These are phyloP conservation scores for Pongo abelii DNA, from an alignment of 2,113 vertebrate species.

Conservation along the genomic window DNA sequence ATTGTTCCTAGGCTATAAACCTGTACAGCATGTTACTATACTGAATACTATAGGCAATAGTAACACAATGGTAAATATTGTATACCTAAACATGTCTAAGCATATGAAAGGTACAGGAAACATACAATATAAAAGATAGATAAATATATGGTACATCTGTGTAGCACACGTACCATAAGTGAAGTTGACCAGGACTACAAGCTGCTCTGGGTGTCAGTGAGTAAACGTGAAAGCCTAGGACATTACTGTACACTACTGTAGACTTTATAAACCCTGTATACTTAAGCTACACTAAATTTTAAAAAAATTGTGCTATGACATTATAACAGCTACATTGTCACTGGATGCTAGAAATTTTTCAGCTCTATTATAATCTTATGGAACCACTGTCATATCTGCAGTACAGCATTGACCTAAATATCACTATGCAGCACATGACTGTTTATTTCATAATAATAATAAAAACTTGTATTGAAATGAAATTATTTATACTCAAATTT, in stretches of 20 bases:
- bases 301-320: background rate
- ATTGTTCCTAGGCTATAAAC: background rate
- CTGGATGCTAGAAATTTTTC: background rate
- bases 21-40: background rate
- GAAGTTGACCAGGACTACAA: background rate
- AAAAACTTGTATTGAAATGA: background rate
- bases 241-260: background rate
- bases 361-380: background rate
- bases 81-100: background rate
- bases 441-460: background rate
- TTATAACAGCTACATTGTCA: background rate
- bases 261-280: background rate
- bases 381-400: too few species aligned
- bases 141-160: too few species aligned
- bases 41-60: background rate
- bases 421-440: background rate
- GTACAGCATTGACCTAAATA: background rate
- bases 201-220: background rate
- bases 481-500: background rate
- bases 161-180: background rate
- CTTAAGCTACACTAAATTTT: background rate
- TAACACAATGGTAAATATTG: background rate
- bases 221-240: background rate
- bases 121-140: background rate
- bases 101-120: background rate